phyloP scores from a whole-genome alignment of 2,113 vertebrate species.

The Catharus bicknelli region DNA sequence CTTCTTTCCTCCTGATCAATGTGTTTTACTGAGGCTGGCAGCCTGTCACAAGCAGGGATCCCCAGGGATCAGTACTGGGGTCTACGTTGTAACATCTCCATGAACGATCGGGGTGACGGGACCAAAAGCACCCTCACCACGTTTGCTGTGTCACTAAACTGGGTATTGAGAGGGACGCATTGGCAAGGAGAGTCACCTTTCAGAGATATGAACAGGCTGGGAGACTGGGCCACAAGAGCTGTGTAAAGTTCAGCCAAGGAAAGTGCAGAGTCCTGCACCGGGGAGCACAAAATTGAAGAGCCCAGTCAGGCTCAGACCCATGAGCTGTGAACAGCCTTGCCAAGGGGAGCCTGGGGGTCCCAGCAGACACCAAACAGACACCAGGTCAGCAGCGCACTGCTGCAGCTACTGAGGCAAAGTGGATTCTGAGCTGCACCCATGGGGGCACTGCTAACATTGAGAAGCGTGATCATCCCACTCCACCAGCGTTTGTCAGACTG shows the following conservation, averaged over 20 bases:
- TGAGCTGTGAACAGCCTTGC: not conserved
- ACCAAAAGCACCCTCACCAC: not conserved
- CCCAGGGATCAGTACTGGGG: not conserved
- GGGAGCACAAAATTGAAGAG: not conserved
- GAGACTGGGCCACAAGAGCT: not conserved
- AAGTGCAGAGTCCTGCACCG: too few species aligned
- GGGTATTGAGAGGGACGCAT: not conserved
- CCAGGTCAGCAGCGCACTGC: not conserved
- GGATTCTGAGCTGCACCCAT: not conserved
- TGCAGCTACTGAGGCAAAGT: not conserved
- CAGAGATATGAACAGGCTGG: not conserved
- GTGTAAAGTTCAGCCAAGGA: not conserved
- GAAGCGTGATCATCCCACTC: not conserved
- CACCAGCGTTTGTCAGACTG: not conserved
- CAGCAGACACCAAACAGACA: not conserved
- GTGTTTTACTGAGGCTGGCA: not conserved
- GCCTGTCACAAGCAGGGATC: not conserved
- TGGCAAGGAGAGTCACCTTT: not conserved
- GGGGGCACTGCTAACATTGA: not conserved
- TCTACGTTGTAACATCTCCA: not conserved
- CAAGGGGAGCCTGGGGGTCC: not conserved
- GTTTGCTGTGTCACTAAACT: not conserved
- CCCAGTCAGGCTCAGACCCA: too few species aligned
- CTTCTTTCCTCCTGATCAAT: not conserved
- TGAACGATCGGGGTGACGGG: not conserved